A percentile compares a stretch with the other conserved stretches of the same genome.
These are phyloP conservation scores for Xenotilapia leptura DNA, from an alignment of 2,113 vertebrate species.

Conservation along the genomic window DNA sequence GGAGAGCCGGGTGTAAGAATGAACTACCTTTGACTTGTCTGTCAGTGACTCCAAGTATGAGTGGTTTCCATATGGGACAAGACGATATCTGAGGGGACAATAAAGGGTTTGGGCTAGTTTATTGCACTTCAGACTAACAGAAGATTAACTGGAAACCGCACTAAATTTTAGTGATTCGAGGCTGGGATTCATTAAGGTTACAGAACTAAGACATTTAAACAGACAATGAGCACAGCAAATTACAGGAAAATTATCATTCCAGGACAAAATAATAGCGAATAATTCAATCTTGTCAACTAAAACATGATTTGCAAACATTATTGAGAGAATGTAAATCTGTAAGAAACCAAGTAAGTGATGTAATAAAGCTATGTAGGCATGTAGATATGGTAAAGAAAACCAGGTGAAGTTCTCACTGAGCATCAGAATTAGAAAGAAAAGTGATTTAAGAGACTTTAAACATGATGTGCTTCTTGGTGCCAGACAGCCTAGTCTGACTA, in stretches of 20 bases:
- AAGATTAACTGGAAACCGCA: neutral
- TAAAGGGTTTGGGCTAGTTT: neutral
- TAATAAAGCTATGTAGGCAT: neutral
- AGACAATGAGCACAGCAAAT: neutral
- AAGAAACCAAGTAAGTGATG: neutral
- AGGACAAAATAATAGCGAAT: neutral
- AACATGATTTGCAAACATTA: neutral
- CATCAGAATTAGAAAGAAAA: neutral
- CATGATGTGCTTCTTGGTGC: neutral
- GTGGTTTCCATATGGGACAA: slow-evolving; percentile 96
- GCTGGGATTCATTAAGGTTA: neutral
- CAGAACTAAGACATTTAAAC: neutral
- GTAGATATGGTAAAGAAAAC: neutral
- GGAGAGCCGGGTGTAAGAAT: neutral
- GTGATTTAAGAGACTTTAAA: neutral
- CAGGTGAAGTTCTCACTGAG: neutral
- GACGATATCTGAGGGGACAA: slow-evolving; percentile 80
- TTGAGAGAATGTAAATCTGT: neutral
- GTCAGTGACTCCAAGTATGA: slow-evolving; percentile 94
- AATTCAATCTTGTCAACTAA: neutral
- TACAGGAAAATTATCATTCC: neutral
- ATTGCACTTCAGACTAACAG: neutral
- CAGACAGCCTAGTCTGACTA: neutral
- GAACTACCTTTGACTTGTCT: slow-evolving; percentile 92
- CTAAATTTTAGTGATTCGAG: neutral